Evolutionary conservation across 2,797 vertebrate genomes (phyloP).

Genomic region (Basileuterus tristriatus): DNA sequence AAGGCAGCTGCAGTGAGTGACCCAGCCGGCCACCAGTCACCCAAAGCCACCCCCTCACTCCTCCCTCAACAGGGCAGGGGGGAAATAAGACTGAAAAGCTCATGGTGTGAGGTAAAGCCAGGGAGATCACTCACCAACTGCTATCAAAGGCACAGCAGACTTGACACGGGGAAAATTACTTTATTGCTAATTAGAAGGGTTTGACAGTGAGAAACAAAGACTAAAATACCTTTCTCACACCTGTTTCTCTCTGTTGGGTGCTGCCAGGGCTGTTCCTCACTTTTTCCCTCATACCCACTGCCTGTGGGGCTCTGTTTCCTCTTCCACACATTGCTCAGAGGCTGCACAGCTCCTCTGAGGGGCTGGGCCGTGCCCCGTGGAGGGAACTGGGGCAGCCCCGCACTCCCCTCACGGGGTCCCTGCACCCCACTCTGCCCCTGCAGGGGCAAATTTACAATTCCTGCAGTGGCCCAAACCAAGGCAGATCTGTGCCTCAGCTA

Average conservation of each 20-base stretch:
- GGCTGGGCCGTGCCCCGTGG: accelerated
- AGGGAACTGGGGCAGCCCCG: accelerated
- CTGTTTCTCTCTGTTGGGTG: neutral
- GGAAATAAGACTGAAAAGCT: neutral
- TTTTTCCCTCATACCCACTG: accelerated
- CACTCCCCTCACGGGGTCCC: neutral
- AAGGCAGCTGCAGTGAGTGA: neutral
- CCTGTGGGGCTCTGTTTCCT: accelerated
- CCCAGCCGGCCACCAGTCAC: neutral
- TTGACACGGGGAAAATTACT: neutral
- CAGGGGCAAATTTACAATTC: accelerated
- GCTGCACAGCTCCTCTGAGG: accelerated
- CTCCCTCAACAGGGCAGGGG: neutral
- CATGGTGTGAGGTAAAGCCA: neutral
- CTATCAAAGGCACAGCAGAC: neutral
- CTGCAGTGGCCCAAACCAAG: neutral
- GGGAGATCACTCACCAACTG: neutral
- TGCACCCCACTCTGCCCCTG: neutral
- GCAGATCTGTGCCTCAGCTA: neutral
- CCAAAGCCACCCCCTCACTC: accelerated
- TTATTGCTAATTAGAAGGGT: neutral
- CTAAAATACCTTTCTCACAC: neutral
- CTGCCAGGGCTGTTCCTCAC: neutral
- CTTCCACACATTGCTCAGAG: accelerated
- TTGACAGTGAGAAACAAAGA: neutral